Base-by-base conservation (phyloP, 2,797 vertebrate species). In the Amniataba percoides region DNA sequence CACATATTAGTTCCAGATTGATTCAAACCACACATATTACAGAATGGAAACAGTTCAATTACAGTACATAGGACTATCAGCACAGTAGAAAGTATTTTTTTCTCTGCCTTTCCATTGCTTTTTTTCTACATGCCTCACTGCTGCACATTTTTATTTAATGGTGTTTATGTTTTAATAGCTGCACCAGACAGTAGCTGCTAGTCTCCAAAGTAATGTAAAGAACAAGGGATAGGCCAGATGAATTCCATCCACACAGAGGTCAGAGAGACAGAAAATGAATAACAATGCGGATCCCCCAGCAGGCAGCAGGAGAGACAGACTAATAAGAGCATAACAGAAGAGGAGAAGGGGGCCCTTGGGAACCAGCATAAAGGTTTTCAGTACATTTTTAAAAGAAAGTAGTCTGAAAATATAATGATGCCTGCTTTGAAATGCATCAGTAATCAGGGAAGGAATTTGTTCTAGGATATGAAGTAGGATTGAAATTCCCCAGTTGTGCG, bases 301-400 rank as follows among this genome's bases (percentile, higher is more conserved):
- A 96, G 95, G 95, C 95, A 95, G 93, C 82, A 87, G 94, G 94
- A 96, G 96, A 97, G 95, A 95, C 94, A 95, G 96, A 95, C 96
- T 98, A 97, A 97, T 97, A 96, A 97, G 96, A 97, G 96, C 96
- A 96, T 94, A 96, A 95, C 95, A 96, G 96, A 94, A 93, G 95
- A 96, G 94, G 92, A 95, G 95, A 94, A 95, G 94, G 91, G 84
- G 93, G 93, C 96, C 96, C 96, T 87, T 86, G 96, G 97, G 97
- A 97, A 94, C 88, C 94, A 93, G 94, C 93, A 96, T 96, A 95
- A 97, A 97, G 96, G 95, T 94, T 92, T 94, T 95, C 95, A 96
- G 94, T 95, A 95, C 94, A 96, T 97, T 96, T 93, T 95, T 95
- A 95, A 96, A 97, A 95, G 95, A 97, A 96, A 97, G 94, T 93